A percentile compares a stretch with the other conserved stretches of the same genome.
phyloP scores from a whole-genome alignment of 2,888 invertebrate genomes.

The Rosalia funebris region DNA sequence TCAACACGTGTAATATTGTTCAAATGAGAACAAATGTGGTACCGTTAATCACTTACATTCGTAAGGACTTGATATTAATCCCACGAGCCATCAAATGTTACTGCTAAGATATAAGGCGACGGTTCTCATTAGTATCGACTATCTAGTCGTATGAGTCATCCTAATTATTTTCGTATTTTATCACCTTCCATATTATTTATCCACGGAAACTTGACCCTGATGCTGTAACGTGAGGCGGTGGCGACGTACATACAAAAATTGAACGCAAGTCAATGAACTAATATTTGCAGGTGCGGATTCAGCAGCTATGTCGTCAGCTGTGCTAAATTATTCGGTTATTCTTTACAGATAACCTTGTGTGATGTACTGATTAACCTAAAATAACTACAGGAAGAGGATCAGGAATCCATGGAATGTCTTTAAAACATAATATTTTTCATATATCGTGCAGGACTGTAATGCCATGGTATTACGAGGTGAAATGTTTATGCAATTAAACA shows the following conservation, averaged over 20 bases:
- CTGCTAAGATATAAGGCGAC: not conserved
- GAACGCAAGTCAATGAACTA: constrained; percentile 21
- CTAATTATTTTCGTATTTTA: constrained; percentile 15
- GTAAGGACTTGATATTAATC: not conserved
- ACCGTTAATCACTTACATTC: too few species aligned
- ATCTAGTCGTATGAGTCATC: constrained; percentile 16
- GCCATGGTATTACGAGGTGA: not conserved
- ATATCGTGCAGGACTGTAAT: too few species aligned
- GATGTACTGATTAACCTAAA: too few species aligned
- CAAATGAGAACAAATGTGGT: too few species aligned
- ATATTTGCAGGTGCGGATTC: constrained; percentile 24
- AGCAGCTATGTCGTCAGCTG: not conserved
- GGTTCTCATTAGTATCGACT: constrained; percentile 18
- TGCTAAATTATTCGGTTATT: too few species aligned
- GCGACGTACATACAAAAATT: constrained; percentile 4
- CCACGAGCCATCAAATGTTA: not conserved
- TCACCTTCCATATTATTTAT: constrained; percentile 16
- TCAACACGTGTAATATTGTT: too few species aligned
- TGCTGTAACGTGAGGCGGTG: constrained; percentile 14
- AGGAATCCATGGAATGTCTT: too few species aligned
- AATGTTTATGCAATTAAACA: too few species aligned
- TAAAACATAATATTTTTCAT: too few species aligned
- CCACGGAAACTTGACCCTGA: constrained; percentile 24
- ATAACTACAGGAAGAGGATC: too few species aligned
- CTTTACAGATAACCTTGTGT: too few species aligned